These are phyloP conservation scores for Pangasius krempfi DNA, from an alignment of 2,797 vertebrate genomes.

Conservation along the genomic window DNA sequence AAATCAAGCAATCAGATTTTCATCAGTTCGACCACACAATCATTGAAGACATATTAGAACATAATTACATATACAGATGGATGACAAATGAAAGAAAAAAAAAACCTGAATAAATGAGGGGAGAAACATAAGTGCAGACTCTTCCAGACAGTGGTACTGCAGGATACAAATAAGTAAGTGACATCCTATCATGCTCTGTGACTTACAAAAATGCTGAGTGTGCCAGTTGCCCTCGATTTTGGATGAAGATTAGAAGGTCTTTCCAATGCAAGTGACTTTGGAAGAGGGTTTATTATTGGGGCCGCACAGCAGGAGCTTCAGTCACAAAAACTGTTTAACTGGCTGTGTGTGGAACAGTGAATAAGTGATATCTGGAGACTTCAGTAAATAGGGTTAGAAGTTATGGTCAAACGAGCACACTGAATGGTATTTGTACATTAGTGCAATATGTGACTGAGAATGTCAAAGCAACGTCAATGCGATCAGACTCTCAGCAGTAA, in stretches of 20 bases:
- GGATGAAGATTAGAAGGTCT: not conserved
- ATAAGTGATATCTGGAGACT: not conserved
- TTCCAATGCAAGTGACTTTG: not conserved
- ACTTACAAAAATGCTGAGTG: not conserved
- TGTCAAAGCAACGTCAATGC: not conserved
- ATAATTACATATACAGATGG: not conserved
- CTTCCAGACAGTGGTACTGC: not conserved
- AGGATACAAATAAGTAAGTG: not conserved
- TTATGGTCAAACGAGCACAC: not conserved
- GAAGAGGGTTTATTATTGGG: not conserved
- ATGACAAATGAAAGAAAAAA: not conserved
- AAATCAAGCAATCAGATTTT: not conserved
- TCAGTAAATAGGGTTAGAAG: not conserved
- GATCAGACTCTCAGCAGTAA: not conserved
- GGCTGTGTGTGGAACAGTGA: not conserved
- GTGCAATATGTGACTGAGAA: not conserved
- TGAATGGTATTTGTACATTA: not conserved
- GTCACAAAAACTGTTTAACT: not conserved
- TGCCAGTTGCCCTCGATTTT: not conserved
- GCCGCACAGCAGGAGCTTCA: not conserved
- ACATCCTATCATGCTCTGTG: not conserved
- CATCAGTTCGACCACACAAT: too few relatives aligned
- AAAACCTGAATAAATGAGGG: not conserved
- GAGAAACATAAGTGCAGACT: not conserved
- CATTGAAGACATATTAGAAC: not conserved